phyloP scores from a whole-genome alignment of 1,140 invertebrate species.

The Nasonia vitripennis region DNA sequence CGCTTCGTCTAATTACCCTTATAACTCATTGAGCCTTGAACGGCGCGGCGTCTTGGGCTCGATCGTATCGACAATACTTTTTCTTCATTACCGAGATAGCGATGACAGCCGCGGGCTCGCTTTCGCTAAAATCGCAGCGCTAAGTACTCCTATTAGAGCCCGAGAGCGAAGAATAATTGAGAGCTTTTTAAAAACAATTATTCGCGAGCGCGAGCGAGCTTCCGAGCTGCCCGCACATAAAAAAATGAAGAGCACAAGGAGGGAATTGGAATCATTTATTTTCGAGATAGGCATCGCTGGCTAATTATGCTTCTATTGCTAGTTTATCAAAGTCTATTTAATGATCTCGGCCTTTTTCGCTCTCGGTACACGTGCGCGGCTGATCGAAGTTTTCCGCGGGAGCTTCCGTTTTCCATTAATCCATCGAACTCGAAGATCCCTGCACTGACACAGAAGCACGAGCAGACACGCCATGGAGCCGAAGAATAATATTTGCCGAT shows the following conservation, averaged over 20 bases:
- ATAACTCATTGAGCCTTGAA: conserved; percentile 43
- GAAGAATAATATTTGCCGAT: too few relatives aligned
- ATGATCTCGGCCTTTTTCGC: neutral
- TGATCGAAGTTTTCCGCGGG: neutral
- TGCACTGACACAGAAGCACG: too few relatives aligned
- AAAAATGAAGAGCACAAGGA: conserved; percentile 1
- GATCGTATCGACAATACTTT: conserved; percentile 52
- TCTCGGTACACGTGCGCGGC: neutral
- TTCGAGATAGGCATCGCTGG: conserved; percentile 9
- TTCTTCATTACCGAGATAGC: conserved; percentile 51
- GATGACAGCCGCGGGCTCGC: conserved; percentile 29
- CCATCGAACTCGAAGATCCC: neutral
- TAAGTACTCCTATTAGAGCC: conserved; percentile 40
- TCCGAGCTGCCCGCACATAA: neutral
- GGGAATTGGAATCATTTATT: conserved; percentile 38
- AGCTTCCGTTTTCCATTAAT: neutral
- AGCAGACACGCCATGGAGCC: too few relatives aligned
- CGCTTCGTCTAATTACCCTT: conserved; percentile 47
- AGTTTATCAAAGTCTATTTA: conserved; percentile 38
- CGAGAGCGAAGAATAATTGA: conserved; percentile 32
- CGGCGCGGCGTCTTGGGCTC: neutral
- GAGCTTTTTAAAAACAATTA: conserved; percentile 31
- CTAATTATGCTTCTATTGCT: conserved; percentile 33
- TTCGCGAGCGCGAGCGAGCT: neutral
- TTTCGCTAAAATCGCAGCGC: conserved; percentile 32